Percentiles rank a stretch among this genome's conserved stretches.
Evolutionary conservation across 2,113 vertebrate genomes (phyloP).

Genomic region (rat (Rattus norvegicus)): DNA sequence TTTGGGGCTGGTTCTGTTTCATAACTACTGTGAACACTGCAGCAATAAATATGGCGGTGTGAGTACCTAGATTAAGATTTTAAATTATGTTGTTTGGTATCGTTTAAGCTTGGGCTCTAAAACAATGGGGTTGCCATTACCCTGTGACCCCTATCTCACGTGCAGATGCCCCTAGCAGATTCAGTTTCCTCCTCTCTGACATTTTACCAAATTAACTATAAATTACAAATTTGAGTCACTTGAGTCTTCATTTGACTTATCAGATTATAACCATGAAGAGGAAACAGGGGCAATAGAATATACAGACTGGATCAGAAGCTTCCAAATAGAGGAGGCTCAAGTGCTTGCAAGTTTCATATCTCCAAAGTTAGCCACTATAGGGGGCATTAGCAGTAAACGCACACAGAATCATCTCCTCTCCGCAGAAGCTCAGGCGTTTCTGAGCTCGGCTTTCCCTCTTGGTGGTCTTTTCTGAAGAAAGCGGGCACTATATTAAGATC

Average conservation of each 20-base stretch:
- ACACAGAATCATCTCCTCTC: background rate
- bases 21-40: background rate
- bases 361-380: background rate
- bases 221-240: background rate
- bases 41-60: too few relatives aligned
- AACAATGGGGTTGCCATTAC: background rate
- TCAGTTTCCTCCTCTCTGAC: background rate
- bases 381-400: background rate
- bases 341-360: background rate
- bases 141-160: background rate
- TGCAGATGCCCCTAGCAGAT: background rate
- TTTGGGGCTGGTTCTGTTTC: background rate
- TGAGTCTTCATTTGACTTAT: background rate
- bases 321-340: background rate
- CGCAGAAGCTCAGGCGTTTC: constrained; percentile 7
- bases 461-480: background rate
- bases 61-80: background rate
- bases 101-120: background rate
- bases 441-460: background rate
- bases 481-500: background rate
- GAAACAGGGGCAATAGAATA: background rate
- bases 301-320: background rate
- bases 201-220: background rate
- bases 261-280: background rate
- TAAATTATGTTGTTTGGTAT: background rate